Conservation (phyloP, 2,113 vertebrate species). For the Morone chrysops region DNA sequence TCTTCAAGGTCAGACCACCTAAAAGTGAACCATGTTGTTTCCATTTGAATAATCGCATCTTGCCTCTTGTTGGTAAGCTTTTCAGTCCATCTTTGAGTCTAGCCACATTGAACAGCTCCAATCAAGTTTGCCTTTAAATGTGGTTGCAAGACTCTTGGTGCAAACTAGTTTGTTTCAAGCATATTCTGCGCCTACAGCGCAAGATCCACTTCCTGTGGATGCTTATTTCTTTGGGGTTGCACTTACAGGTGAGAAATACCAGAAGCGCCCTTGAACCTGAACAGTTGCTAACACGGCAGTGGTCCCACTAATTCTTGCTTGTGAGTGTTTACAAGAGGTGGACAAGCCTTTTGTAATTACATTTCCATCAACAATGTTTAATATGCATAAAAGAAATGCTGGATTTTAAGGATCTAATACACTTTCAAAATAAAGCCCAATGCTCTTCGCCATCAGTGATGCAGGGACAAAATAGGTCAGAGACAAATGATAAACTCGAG, state of each 20-base stretch:
- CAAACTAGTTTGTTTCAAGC: neutral
- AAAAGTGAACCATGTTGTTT: neutral
- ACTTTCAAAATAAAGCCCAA: neutral
- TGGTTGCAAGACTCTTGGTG: neutral
- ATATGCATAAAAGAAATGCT: neutral
- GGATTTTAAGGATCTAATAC: neutral
- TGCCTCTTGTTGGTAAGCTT: neutral
- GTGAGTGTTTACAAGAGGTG: neutral
- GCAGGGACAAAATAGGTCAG: neutral
- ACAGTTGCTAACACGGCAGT: neutral
- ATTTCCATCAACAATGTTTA: neutral
- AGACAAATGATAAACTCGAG: conserved; percentile 22
- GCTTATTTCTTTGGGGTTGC: neutral
- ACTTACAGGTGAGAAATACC: conserved; percentile 13
- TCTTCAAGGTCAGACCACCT: too few relatives aligned
- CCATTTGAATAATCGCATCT: neutral
- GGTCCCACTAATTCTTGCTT: neutral
- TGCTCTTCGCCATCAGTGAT: neutral
- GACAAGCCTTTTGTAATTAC: neutral
- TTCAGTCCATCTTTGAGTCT: neutral
- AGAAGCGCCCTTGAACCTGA: neutral
- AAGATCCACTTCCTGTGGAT: neutral
- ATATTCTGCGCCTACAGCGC: neutral
- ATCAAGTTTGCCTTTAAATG: neutral
- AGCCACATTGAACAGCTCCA: neutral